These are phyloP conservation scores for Drosophila fulvimacula DNA, from an alignment of 2,888 invertebrate genomes.

Conservation along the genomic window DNA sequence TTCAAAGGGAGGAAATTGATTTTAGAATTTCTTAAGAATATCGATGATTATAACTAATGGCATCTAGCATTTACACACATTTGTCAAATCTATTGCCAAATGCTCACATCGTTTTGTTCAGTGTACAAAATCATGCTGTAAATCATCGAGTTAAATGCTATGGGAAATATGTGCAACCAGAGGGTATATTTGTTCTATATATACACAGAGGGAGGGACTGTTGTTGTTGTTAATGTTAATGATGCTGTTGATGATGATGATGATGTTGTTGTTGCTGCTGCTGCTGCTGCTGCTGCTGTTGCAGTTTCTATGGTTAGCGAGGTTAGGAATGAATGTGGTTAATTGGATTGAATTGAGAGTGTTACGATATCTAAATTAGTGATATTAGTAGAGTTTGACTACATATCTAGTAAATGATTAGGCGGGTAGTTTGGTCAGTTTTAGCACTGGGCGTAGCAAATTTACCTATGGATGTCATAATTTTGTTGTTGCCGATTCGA, in stretches of 20 bases:
- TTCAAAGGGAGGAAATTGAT: background rate
- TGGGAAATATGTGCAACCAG: slow-evolving; percentile 19
- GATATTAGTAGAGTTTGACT: slow-evolving; percentile 15
- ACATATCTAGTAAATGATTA: slow-evolving; percentile 16
- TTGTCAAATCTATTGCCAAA: background rate
- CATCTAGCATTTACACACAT: background rate
- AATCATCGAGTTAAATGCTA: slow-evolving; percentile 9
- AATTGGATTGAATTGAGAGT: background rate
- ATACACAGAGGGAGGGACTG: slow-evolving; percentile 2
- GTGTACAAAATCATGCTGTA: slow-evolving; percentile 3
- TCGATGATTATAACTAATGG: no score
- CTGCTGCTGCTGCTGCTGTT: background rate
- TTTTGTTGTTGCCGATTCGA: slow-evolving; percentile 78
- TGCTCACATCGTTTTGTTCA: background rate
- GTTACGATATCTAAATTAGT: background rate
- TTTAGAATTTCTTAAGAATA: background rate
- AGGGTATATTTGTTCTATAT: background rate
- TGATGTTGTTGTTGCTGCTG: background rate
- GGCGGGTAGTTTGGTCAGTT: slow-evolving; percentile 14
- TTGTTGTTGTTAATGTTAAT: background rate
- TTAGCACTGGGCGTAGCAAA: slow-evolving; percentile 42
- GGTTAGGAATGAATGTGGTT: slow-evolving; percentile 2
- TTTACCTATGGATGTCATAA: slow-evolving; percentile 85
- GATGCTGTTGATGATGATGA: background rate
- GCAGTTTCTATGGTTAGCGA: slow-evolving; percentile 1